Base-by-base conservation (phyloP, 2,888 invertebrate species). In the Heliconius hortense region DNA sequence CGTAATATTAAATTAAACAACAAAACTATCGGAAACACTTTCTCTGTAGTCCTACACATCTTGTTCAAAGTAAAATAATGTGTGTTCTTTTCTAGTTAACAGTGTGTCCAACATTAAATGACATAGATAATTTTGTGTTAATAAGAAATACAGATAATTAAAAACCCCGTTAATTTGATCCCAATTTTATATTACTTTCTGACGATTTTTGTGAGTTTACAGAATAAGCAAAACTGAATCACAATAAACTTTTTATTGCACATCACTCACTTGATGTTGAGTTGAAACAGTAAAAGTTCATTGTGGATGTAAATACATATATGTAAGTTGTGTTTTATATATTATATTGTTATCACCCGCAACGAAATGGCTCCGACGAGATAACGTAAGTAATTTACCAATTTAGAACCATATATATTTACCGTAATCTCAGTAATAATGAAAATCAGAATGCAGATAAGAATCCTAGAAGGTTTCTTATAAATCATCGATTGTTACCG, bases 351-450 rank as follows among this genome's bases (percentile, higher is more conserved):
- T 83, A 84, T 83, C 83, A 84, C 82, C 85, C 81, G 85, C 85
- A 81, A 83, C 86, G 80, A 83, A 83, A 85, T 81, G 88, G 92
- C 91, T 89, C 89, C 92, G 89, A 89, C 93, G 93, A 91, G 92
- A 90, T 89, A 86, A 92, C 89, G 93, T 93, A 92, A 93, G 93
- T 93, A 91, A 89, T 85, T 89, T 88, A 86, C 87, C 87, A 84
- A 71, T 84, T 85, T 88, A 89, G 88, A 90, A 86, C 86, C 85
- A 48, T 48, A 89, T 82, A 85, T 88, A 86, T 86, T 87, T 86
- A 87, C 84, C 84, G 85, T 82, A 86, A 64, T 74, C 67, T 77
- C 69, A 77, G 72, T 77, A 82, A 64, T 84, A 81, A 83, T 89
- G 87, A 86, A 89, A 86, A 85, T 86, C 86, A 86, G 70, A 84